Evolutionary conservation across 2,888 invertebrate species (phyloP).

Genomic region (Anthophora plumipes): DNA sequence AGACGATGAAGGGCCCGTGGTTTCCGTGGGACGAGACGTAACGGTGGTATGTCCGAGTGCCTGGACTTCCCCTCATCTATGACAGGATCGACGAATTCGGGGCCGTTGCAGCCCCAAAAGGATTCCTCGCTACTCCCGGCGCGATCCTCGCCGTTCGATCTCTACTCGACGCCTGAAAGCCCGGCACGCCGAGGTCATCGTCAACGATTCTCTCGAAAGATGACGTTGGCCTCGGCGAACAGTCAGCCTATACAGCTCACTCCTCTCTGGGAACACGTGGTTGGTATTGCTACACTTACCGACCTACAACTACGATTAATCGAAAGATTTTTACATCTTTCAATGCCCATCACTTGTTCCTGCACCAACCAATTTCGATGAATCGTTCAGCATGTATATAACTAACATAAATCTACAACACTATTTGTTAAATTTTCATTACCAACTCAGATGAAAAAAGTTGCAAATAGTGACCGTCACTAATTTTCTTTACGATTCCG

Average conservation of each 20-base stretch:
- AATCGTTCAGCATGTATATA: too few relatives aligned
- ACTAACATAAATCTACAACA: too few relatives aligned
- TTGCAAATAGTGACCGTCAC: too few relatives aligned
- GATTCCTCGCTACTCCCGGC: slow-evolving; percentile 84
- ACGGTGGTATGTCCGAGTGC: slow-evolving; percentile 78
- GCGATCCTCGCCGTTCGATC: slow-evolving; percentile 84
- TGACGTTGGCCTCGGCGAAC: slow-evolving; percentile 76
- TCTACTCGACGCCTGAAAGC: slow-evolving; percentile 80
- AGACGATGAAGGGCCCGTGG: slow-evolving; percentile 54
- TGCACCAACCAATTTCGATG: too few relatives aligned
- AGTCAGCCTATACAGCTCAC: slow-evolving; percentile 87
- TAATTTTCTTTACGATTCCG: too few relatives aligned
- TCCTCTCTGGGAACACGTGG: slow-evolving; percentile 92
- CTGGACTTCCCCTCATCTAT: slow-evolving; percentile 76
- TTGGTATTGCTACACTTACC: slow-evolving; percentile 58
- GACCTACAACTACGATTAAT: too few relatives aligned
- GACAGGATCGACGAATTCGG: slow-evolving; percentile 78
- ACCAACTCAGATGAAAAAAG: too few relatives aligned
- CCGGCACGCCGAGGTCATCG: slow-evolving; percentile 77
- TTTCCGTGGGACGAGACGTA: slow-evolving; percentile 63
- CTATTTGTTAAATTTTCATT: too few relatives aligned
- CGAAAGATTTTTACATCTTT: too few relatives aligned
- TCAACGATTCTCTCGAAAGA: slow-evolving; percentile 71
- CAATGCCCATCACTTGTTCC: too few relatives aligned
- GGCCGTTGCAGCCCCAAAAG: slow-evolving; percentile 76